A percentile compares a stretch with the other conserved stretches of the same genome.
Conservation (phyloP, 2,113 vertebrate species). For the Setophaga kirtlandii region DNA sequence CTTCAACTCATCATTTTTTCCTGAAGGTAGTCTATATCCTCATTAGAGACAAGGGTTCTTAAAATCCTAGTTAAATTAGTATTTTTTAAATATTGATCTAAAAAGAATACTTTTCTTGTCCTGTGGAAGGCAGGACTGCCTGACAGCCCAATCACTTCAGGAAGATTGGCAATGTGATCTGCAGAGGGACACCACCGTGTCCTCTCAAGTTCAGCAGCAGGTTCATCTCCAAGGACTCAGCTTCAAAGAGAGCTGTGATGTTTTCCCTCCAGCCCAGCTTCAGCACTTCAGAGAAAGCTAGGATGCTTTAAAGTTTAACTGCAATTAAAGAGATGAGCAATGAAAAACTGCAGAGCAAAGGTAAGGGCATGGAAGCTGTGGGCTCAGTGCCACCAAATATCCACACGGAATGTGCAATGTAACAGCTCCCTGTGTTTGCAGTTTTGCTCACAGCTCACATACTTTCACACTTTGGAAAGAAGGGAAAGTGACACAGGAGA, state of each 20-base stretch:
- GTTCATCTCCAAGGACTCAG: not conserved
- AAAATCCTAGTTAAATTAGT: not conserved
- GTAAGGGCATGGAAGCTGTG: slow-evolving; percentile 7
- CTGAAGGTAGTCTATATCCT: not conserved
- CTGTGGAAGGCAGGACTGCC: not conserved
- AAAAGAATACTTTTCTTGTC: not conserved
- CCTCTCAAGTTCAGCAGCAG: slow-evolving; percentile 22
- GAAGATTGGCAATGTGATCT: not conserved
- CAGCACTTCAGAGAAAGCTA: slow-evolving; percentile 24
- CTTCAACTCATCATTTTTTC: not conserved
- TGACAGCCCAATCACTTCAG: not conserved
- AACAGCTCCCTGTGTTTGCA: not conserved
- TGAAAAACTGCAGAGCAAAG: slow-evolving; percentile 15
- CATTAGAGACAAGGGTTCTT: not conserved
- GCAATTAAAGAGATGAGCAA: slow-evolving; percentile 34
- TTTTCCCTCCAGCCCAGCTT: slow-evolving; percentile 22
- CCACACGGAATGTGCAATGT: not conserved
- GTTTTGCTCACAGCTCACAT: not conserved
- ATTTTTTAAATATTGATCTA: not conserved
- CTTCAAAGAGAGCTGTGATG: slow-evolving; percentile 41
- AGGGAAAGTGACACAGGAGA: not conserved
- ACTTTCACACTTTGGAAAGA: not conserved
- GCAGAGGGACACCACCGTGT: not conserved
- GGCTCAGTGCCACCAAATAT: not conserved
- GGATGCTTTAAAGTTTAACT: slow-evolving; percentile 40